A percentile compares a stretch with the other conserved stretches of the same genome.
Conservation (phyloP, 2,113 vertebrate genomes). For the Corapipo altera region DNA sequence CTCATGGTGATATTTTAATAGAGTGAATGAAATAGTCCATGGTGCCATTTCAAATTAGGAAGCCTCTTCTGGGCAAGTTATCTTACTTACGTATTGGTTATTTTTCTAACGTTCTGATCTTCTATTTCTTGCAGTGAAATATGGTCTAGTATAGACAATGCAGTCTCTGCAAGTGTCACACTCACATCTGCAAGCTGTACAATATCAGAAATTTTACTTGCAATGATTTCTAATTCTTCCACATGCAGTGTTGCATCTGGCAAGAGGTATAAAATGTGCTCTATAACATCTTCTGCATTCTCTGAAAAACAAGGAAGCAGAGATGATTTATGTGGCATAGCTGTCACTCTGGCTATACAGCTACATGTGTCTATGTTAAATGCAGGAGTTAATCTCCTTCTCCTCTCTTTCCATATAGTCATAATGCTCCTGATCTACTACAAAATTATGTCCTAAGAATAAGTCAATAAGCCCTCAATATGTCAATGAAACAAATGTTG, state of each 20-base stretch:
- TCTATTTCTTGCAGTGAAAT: slow-evolving; percentile 42
- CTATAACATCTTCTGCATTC: slow-evolving; percentile 61
- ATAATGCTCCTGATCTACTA: not conserved
- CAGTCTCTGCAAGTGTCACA: slow-evolving; percentile 15
- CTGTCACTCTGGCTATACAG: not conserved
- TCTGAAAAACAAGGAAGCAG: slow-evolving; percentile 29
- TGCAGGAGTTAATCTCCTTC: not conserved
- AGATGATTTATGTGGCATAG: not conserved
- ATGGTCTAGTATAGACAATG: slow-evolving; percentile 46
- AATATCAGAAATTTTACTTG: slow-evolving; percentile 62
- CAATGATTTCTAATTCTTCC: slow-evolving; percentile 63
- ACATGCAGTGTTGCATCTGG: not conserved
- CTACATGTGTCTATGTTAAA: not conserved
- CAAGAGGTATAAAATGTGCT: slow-evolving; percentile 70
- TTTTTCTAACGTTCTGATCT: not conserved
- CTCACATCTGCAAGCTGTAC: slow-evolving; percentile 47
- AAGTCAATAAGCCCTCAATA: not conserved
- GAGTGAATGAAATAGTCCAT: not conserved
- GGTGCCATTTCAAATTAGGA: not conserved
- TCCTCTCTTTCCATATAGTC: not conserved
- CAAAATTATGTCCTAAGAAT: not conserved
- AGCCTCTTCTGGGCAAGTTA: not conserved
- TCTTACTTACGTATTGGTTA: slow-evolving; percentile 66
- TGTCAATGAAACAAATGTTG: not conserved
- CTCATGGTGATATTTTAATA: not conserved